phyloP scores from a whole-genome alignment of 2,888 invertebrate species.

The Heteromyza rotundicornis region DNA sequence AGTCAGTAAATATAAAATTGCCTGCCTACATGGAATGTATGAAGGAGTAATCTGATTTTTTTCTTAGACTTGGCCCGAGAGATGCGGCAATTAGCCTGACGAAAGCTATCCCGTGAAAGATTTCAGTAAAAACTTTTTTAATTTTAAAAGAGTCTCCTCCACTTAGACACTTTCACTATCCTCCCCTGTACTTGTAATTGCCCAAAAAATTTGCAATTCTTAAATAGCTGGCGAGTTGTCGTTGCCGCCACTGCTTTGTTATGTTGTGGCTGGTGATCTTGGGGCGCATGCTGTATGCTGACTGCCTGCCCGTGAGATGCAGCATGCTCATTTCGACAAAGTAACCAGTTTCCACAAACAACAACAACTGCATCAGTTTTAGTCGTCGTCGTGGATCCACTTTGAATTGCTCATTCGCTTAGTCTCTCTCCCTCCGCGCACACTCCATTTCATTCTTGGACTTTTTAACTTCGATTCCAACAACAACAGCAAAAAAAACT shows the following conservation, averaged over 20 bases:
- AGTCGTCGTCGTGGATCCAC: background rate
- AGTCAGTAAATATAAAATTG: too few species aligned
- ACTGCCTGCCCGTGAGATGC: slow-evolving; percentile 40
- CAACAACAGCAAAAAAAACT: too few species aligned
- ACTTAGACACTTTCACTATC: background rate
- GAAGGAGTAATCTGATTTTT: too few species aligned
- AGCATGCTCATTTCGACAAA: slow-evolving; percentile 42
- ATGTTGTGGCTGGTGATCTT: slow-evolving; percentile 18
- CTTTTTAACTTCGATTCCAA: slow-evolving; percentile 20
- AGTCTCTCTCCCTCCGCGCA: slow-evolving; percentile 3
- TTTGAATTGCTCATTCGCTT: slow-evolving; percentile 21
- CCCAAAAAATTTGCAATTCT: slow-evolving; percentile 26
- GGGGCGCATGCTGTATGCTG: slow-evolving; percentile 16
- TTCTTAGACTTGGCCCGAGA: too few species aligned
- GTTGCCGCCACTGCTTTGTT: slow-evolving; percentile 25
- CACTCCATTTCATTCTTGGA: background rate
- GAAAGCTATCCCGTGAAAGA: too few species aligned
- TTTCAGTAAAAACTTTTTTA: too few species aligned
- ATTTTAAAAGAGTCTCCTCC: background rate
- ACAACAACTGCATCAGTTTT: background rate
- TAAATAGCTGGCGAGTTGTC: slow-evolving; percentile 36
- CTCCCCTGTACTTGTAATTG: background rate
- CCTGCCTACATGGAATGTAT: too few species aligned
- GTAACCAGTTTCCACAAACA: slow-evolving; percentile 32
- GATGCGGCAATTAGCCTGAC: too few species aligned